Evolutionary conservation across 2,888 invertebrate species (phyloP), one percentile per base, ranked within the genome.

Genomic region (Ditula angustiorana): DNA sequence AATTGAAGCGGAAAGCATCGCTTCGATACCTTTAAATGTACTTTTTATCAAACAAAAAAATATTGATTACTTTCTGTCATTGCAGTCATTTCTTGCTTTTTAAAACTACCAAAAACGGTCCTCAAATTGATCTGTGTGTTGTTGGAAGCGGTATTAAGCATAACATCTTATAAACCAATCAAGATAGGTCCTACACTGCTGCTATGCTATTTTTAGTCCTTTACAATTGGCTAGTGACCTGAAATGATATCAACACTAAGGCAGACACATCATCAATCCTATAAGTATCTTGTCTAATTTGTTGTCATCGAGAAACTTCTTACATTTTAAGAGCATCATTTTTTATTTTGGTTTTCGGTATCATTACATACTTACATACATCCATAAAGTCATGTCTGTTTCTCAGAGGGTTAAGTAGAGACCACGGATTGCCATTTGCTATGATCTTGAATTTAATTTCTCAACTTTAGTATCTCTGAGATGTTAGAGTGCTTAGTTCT

Each of bases 1-100:
- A 77, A 82, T 78, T 78, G 76, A 82, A 80, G 78, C 85, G 86
- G 80, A 80, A 88, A 85, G 77, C 46, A 66, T 84, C 82, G 89
- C 84, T 87, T 78, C 79, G 81, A 70, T 74, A 84, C 73, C 71
- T 82, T 67, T 71, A 78, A 74, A 73, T 69, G 64, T 69, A 75
- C 80, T 80, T 80, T 79, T 55, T 65, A 10, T 23, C 11, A 37
- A 49, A 70, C 64, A 68, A 67, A 68, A 33, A 71, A 50, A 49
- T 35, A 60, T 53, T 55, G 65, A 59, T 61, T 59, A 49, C 63
- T 52, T 68, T 67, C 66, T 70, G 50, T 66, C 63, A 67, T 64
- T 70, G 60, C 8, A 57, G 60, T 63, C 60, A 55, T 56, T 65
- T 26, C 30, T 46, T 33, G 33, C 21, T 30, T 10, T 8, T 21